Percentiles rank a stretch among this genome's conserved stretches.
Conservation (phyloP, 2,888 invertebrate species). For the Gasteruption jaculator region DNA sequence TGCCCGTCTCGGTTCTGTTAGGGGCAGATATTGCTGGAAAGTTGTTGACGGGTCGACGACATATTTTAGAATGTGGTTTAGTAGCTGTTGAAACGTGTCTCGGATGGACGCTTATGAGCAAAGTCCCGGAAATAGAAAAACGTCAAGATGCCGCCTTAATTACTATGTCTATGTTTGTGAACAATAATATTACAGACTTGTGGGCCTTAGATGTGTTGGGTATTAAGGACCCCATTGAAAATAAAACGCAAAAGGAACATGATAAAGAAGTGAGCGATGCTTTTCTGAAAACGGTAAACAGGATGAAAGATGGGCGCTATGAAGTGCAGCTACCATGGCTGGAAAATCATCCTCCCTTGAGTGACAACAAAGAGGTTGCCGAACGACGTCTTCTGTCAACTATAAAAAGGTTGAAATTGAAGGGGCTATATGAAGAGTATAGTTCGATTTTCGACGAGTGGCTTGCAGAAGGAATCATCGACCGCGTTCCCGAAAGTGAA, state of each 20-base stretch:
- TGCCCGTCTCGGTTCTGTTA: slow-evolving; percentile 24
- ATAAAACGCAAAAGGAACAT: slow-evolving; percentile 21
- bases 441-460: slow-evolving; percentile 29
- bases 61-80: slow-evolving; percentile 26
- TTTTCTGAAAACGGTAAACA: slow-evolving; percentile 34
- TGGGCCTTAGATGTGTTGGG: slow-evolving; percentile 38
- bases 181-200: slow-evolving; percentile 29
- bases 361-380: slow-evolving; percentile 27
- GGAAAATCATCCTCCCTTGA: slow-evolving; percentile 31
- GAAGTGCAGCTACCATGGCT: slow-evolving; percentile 37
- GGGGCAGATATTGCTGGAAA: slow-evolving; percentile 29
- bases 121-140: slow-evolving; percentile 14
- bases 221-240: slow-evolving; percentile 33
- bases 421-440: slow-evolving; percentile 25
- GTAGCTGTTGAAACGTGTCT: slow-evolving; percentile 30
- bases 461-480: slow-evolving; percentile 29
- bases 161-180: slow-evolving; percentile 26
- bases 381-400: slow-evolving; percentile 26
- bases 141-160: slow-evolving; percentile 18
- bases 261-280: slow-evolving; percentile 25
- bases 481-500: slow-evolving; percentile 23
- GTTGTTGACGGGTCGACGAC: slow-evolving; percentile 18
- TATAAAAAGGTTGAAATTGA: slow-evolving; percentile 21
- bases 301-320: slow-evolving; percentile 35
- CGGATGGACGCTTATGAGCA: slow-evolving; percentile 34